Percentiles rank a stretch among this genome's conserved stretches.
Evolutionary conservation across 2,888 invertebrate genomes (phyloP).

Genomic region (Caenorhabditis wallacei): DNA sequence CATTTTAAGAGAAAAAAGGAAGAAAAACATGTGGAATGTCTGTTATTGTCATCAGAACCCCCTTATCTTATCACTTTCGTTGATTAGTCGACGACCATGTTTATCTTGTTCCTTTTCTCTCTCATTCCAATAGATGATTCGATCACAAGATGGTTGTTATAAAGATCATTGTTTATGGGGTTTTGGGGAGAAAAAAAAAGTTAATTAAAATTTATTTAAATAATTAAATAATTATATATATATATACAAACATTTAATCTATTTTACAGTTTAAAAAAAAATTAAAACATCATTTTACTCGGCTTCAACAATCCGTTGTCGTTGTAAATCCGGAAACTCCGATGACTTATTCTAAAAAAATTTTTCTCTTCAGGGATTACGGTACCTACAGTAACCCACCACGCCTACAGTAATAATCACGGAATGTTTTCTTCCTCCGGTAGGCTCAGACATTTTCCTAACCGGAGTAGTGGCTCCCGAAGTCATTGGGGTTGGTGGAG

Average conservation of each 20-base stretch:
- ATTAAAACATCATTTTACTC: no score
- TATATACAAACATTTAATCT: not conserved
- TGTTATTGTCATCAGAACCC: no score
- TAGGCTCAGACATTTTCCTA: slow-evolving; percentile 2
- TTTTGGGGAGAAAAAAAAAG: no score
- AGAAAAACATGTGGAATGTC: no score
- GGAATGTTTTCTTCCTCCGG: not conserved
- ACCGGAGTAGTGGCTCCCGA: slow-evolving; percentile 29
- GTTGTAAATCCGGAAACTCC: not conserved
- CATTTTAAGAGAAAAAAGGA: no score
- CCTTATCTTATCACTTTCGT: no score
- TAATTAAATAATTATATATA: not conserved
- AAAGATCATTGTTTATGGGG: no score
- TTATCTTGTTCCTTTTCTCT: no score
- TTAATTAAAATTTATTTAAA: no score
- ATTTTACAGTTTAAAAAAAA: not conserved
- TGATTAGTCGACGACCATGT: no score
- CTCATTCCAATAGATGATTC: no score
- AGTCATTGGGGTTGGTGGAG: not conserved
- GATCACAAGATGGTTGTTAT: no score
- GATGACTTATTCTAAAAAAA: not conserved
- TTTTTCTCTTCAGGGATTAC: not conserved
- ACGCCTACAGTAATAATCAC: slow-evolving; percentile 12
- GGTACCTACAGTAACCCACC: not conserved
- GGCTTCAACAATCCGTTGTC: not conserved